Evolutionary conservation across 2,888 invertebrate genomes (phyloP).

Genomic region (Lasioglossum vierecki): DNA sequence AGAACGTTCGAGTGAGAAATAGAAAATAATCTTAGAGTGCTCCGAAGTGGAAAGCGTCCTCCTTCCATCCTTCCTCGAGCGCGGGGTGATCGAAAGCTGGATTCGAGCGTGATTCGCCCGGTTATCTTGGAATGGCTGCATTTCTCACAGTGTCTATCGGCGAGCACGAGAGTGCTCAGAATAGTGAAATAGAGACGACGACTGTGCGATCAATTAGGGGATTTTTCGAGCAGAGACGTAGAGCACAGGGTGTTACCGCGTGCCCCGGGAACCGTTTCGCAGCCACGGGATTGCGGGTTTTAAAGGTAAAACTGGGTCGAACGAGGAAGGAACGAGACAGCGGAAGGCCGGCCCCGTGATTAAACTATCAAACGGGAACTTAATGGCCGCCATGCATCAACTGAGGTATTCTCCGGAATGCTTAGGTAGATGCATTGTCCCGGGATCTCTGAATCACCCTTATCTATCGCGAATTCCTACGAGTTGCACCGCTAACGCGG

Average conservation of each 20-base stretch:
- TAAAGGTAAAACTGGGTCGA: slow-evolving; percentile 24
- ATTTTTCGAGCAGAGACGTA: neutral
- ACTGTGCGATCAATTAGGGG: neutral
- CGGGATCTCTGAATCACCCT: slow-evolving; percentile 26
- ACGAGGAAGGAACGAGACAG: slow-evolving; percentile 3
- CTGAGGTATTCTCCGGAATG: slow-evolving; percentile 15
- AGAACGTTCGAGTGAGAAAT: neutral
- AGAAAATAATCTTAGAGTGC: neutral
- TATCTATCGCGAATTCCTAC: slow-evolving; percentile 25
- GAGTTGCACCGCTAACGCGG: slow-evolving; percentile 20
- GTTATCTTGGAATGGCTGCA: neutral
- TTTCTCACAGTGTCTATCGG: neutral
- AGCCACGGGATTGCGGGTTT: slow-evolving; percentile 11
- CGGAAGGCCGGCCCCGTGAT: slow-evolving; percentile 15
- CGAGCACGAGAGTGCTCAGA: neutral
- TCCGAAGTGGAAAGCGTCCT: neutral
- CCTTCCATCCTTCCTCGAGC: neutral
- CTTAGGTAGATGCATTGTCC: slow-evolving; percentile 35
- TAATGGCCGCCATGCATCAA: slow-evolving; percentile 39
- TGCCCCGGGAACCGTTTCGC: neutral
- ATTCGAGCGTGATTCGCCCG: neutral
- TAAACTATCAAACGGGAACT: slow-evolving; percentile 40
- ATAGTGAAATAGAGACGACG: neutral
- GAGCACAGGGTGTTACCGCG: neutral
- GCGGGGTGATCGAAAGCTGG: neutral